Conservation (phyloP, 2,113 vertebrate genomes). For the Barnardius zonarius region DNA sequence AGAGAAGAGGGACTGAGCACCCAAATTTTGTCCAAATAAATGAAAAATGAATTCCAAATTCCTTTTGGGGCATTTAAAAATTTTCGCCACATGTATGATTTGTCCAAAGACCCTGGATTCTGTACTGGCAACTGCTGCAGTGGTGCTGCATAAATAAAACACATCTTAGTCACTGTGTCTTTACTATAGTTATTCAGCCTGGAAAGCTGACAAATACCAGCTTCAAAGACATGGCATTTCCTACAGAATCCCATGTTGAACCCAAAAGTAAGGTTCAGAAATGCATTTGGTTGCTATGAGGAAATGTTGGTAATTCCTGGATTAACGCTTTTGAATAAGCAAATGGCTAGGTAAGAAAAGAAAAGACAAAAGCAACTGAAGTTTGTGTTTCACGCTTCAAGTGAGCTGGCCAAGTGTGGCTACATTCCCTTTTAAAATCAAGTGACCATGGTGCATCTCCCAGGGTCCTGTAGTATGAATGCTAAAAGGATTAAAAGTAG, state of each 20-base stretch:
- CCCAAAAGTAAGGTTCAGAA: neutral
- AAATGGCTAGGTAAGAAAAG: conserved; percentile 55
- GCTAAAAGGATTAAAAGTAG: conserved; percentile 66
- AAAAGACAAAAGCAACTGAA: neutral
- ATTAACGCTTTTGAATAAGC: conserved; percentile 23
- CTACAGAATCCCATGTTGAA: neutral
- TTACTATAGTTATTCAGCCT: neutral
- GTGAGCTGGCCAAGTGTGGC: conserved; percentile 19
- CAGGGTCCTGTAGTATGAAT: conserved; percentile 50
- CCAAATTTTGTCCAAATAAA: neutral
- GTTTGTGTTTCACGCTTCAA: conserved; percentile 47
- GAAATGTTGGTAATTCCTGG: neutral
- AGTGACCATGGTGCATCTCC: conserved; percentile 20
- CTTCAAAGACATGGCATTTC: neutral
- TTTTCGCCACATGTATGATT: rapidly evolving
- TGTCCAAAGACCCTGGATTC: neutral
- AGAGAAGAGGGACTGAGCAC: neutral
- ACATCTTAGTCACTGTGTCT: neutral
- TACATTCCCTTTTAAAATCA: conserved; percentile 60
- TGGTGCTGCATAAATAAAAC: neutral
- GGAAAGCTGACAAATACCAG: neutral
- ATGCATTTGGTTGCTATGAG: neutral
- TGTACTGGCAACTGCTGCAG: neutral
- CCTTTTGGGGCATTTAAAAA: neutral
- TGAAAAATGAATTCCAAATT: neutral